phyloP scores from a whole-genome alignment of 1,140 invertebrate genomes.

The Harlomillsia oculata region DNA sequence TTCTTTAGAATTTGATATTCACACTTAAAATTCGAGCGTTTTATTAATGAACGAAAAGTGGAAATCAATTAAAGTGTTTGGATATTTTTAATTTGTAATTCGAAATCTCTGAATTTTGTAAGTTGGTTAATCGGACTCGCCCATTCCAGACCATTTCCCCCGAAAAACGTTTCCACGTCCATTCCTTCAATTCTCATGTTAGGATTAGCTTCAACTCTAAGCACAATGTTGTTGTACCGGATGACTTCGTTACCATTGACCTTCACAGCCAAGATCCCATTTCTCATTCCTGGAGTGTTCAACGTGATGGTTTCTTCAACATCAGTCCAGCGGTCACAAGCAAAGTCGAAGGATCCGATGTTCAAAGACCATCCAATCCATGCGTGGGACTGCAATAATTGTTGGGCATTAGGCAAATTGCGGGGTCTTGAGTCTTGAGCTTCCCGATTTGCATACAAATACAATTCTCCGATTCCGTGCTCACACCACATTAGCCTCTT shows the following conservation, averaged over 20 bases:
- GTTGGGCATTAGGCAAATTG: slow-evolving; percentile 9
- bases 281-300: slow-evolving; percentile 16
- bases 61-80: too few relatives aligned
- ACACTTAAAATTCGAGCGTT: too few relatives aligned
- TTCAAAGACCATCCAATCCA: slow-evolving; percentile 19
- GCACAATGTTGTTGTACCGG: slow-evolving; percentile 8
- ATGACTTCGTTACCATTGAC: slow-evolving; percentile 18
- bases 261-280: slow-evolving; percentile 16
- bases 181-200: slow-evolving; percentile 6
- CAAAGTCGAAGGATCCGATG: slow-evolving; percentile 16
- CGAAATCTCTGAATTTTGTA: slow-evolving; percentile 20
- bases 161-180: slow-evolving; percentile 13
- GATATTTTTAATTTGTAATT: too few relatives aligned
- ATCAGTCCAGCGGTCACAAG: slow-evolving; percentile 9
- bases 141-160: neutral
- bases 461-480: slow-evolving; percentile 22
- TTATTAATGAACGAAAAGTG: too few relatives aligned
- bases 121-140: slow-evolving; percentile 10
- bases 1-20: too few relatives aligned
- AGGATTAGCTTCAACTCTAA: slow-evolving; percentile 1
- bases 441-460: slow-evolving; percentile 19
- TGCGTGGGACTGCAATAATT: slow-evolving; percentile 21
- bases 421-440: slow-evolving; percentile 2
- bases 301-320: slow-evolving; percentile 17
- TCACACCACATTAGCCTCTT: slow-evolving; percentile 22